Percentiles rank a stretch among this genome's conserved stretches.
Conservation (phyloP, 2,888 invertebrate genomes). For the Cerceris rybyensis region DNA sequence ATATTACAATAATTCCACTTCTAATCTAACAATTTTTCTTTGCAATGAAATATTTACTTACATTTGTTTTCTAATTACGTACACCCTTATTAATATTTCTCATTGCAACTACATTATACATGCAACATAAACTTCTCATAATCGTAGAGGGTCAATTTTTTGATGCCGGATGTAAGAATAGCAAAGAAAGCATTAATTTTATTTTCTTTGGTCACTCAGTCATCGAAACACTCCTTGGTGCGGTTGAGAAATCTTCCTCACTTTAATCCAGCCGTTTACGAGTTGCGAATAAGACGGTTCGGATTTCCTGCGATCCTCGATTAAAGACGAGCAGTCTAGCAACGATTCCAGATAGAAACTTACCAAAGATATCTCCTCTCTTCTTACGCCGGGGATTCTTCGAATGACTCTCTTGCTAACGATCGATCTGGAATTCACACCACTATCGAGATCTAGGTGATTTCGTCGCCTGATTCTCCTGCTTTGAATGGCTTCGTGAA, state of each 20-base stretch:
- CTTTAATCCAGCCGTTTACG: conserved; percentile 16
- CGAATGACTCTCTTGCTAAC: conserved; percentile 47
- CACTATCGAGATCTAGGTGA: conserved; percentile 42
- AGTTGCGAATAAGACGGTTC: conserved; percentile 32
- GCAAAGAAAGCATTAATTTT: neutral
- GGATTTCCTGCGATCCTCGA: conserved; percentile 49
- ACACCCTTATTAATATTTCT: too few relatives aligned
- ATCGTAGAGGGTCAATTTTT: too few relatives aligned
- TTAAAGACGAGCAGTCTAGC: conserved; percentile 52
- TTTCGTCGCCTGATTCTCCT: conserved; percentile 49
- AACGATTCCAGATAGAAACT: conserved; percentile 49
- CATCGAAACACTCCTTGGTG: neutral
- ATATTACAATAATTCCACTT: too few relatives aligned
- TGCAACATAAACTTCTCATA: too few relatives aligned
- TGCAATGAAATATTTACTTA: too few relatives aligned
- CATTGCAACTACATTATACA: too few relatives aligned
- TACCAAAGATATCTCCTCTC: conserved; percentile 36
- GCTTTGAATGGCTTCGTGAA: conserved; percentile 47
- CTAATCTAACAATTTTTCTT: too few relatives aligned
- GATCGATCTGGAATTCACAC: conserved; percentile 55
- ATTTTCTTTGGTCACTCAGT: neutral
- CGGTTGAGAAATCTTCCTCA: conserved; percentile 3
- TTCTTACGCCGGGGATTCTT: conserved; percentile 27
- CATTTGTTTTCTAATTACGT: too few relatives aligned
- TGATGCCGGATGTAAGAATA: too few relatives aligned